Evolutionary conservation across 2,113 vertebrate species (phyloP), one percentile per base, ranked within the genome.

Genomic region (Sterrhoptilus dennistouni): DNA sequence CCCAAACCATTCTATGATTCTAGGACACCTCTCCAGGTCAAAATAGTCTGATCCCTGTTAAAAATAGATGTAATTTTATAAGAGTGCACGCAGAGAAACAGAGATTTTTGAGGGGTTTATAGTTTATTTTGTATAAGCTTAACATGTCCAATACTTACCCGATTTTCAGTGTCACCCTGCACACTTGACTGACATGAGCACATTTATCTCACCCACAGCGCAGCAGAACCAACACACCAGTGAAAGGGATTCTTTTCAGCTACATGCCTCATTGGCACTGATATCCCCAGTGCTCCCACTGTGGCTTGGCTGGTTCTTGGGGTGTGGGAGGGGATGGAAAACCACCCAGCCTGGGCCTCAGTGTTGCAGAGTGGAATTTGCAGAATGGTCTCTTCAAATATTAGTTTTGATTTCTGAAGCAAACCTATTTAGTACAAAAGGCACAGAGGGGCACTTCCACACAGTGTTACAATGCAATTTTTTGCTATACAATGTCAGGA

Each of bases 191-290:
- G 82, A 47, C 36, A 18, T 0, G 28, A 77, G 68, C 53, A 68
- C 79, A 44, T 71, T 95, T 94, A 77, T 94, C 71, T 53, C 81
- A 75, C 64, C 40, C 27, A 36, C 75, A 59, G 76, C 1, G 0
- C 0, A 0, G 83, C 89, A 96, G 81, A 96, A 90, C 77, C 82
- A 95, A 87, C 87, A 89, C 1, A 0, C 8, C 65, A 38, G 57
- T 61, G 89, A 91, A 92, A 94, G 40, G 82, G 89, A 97, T 97
- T 97, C 95, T 97, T 97, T 97, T 95, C 96, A 94, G 93, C 95
- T 95, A 97, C 92, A 95, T 8, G 87, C 95, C 72, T 97, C 91
- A 42, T 49, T 2, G 2, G 70, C 94, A 68, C 47, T 0, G 1
- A 65, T 82, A 85, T 69, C 17, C 3, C 33, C 5, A 5, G 24